Conservation (phyloP, 2,888 invertebrate genomes). For the Eilema caniola region DNA sequence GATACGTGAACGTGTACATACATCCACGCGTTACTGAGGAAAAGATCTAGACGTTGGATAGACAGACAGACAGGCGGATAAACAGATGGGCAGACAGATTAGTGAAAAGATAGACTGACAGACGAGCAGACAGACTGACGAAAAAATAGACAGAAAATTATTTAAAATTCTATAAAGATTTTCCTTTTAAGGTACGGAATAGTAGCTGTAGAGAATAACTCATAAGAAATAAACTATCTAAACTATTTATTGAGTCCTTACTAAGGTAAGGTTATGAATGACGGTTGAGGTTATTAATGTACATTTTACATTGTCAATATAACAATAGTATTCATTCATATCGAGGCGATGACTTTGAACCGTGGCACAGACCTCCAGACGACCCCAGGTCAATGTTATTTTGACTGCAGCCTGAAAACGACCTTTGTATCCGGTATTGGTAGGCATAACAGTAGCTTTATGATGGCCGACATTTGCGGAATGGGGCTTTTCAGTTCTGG, state of each 20-base stretch:
- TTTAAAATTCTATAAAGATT: neutral
- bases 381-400: constrained; percentile 51
- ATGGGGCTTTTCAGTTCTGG: neutral
- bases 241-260: neutral
- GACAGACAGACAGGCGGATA: neutral
- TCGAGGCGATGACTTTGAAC: constrained; percentile 37
- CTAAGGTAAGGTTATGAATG: constrained; percentile 2
- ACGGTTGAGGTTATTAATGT: too few species aligned
- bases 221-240: neutral
- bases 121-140: neutral
- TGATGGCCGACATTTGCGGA: neutral
- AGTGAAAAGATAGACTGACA: neutral
- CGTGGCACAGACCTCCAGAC: constrained; percentile 52
- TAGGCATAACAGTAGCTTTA: constrained; percentile 41
- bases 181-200: neutral
- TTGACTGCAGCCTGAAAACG: constrained; percentile 53
- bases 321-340: constrained; percentile 28
- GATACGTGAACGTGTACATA: too few species aligned
- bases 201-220: neutral
- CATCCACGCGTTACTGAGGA: neutral
- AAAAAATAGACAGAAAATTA: neutral
- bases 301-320: constrained; percentile 15
- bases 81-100: too few species aligned
- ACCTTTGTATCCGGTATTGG: constrained; percentile 44
- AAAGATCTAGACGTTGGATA: neutral